Percentiles rank a stretch among this genome's conserved stretches.
phyloP scores from a whole-genome alignment of 2,888 invertebrate genomes.

The Drosophila monieri region DNA sequence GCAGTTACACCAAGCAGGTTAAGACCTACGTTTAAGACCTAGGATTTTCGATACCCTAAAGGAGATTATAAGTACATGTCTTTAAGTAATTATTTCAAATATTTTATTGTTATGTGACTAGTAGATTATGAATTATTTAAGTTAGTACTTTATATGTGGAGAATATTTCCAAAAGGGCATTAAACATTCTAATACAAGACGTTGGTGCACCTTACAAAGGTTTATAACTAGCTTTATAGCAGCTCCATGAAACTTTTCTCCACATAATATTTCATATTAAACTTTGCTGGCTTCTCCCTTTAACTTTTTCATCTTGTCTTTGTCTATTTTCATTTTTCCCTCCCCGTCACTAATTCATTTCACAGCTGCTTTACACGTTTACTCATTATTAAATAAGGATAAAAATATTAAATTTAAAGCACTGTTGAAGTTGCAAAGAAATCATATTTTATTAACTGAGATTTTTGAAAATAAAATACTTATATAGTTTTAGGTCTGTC shows the following conservation, averaged over 20 bases:
- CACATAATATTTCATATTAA: conserved; percentile 79
- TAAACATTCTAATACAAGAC: conserved; percentile 3
- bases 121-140: neutral
- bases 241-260: conserved; percentile 69
- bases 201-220: conserved; percentile 24
- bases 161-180: conserved; percentile 6
- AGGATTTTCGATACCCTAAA: neutral
- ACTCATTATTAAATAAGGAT: neutral
- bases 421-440: too few relatives aligned
- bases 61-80: neutral
- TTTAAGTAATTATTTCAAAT: neutral
- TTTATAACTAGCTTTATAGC: conserved; percentile 32
- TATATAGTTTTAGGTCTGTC: neutral
- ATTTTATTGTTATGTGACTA: too few relatives aligned
- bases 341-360: conserved; percentile 60
- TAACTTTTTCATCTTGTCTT: neutral
- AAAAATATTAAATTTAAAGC: neutral
- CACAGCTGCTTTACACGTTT: conserved; percentile 1
- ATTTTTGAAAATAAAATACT: too few relatives aligned
- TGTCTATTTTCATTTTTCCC: conserved; percentile 17
- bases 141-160: neutral
- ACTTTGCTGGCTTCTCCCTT: conserved; percentile 52
- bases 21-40: conserved; percentile 14
- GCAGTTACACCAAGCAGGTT: conserved; percentile 55
- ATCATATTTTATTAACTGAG: too few relatives aligned